A percentile compares a stretch with the other conserved stretches of the same genome.
These are phyloP conservation scores for Aulostomus chinensis DNA, from an alignment of 2,797 vertebrate genomes.

Conservation along the genomic window DNA sequence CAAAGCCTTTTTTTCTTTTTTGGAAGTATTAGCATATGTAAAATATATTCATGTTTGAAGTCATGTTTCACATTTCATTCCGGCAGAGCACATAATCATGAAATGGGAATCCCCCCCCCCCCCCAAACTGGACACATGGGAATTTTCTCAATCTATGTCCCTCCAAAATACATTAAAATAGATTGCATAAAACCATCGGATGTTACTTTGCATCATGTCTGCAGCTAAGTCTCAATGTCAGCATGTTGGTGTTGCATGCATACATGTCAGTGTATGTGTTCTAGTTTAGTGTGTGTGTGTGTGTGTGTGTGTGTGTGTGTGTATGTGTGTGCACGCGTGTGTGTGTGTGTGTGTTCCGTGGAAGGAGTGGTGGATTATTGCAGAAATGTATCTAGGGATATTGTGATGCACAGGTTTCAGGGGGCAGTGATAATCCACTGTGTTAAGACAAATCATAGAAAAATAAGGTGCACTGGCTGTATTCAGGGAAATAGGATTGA, in stretches of 20 bases:
- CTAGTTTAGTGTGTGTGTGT: not conserved
- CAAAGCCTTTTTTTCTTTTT: no score
- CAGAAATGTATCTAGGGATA: slow-evolving; percentile 55
- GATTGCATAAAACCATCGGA: slow-evolving; percentile 51
- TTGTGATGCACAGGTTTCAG: slow-evolving; percentile 51
- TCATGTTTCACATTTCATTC: slow-evolving; percentile 45
- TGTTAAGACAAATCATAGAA: slow-evolving; percentile 64
- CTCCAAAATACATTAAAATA: slow-evolving; percentile 58
- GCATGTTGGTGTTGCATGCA: slow-evolving; percentile 36
- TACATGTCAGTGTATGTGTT: not conserved
- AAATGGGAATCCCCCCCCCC: slow-evolving; percentile 57
- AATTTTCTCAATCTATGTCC: slow-evolving; percentile 55
- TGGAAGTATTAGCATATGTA: slow-evolving; percentile 55
- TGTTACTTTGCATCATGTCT: slow-evolving; percentile 36
- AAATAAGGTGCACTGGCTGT: slow-evolving; percentile 52
- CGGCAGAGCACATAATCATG: slow-evolving; percentile 60
- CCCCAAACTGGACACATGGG: slow-evolving; percentile 48
- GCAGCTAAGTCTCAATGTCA: slow-evolving; percentile 50
- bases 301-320: no score
- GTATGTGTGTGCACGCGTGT: no score
- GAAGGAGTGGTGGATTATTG: slow-evolving; percentile 60
- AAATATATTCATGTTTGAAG: slow-evolving; percentile 58
- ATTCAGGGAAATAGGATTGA: slow-evolving; percentile 74
- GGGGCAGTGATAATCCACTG: slow-evolving; percentile 73
- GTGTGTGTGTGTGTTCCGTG: no score